Percentiles rank a stretch among this genome's conserved stretches.
Evolutionary conservation across 2,113 vertebrate genomes (phyloP).

Genomic region (Phodopus roborovskii): DNA sequence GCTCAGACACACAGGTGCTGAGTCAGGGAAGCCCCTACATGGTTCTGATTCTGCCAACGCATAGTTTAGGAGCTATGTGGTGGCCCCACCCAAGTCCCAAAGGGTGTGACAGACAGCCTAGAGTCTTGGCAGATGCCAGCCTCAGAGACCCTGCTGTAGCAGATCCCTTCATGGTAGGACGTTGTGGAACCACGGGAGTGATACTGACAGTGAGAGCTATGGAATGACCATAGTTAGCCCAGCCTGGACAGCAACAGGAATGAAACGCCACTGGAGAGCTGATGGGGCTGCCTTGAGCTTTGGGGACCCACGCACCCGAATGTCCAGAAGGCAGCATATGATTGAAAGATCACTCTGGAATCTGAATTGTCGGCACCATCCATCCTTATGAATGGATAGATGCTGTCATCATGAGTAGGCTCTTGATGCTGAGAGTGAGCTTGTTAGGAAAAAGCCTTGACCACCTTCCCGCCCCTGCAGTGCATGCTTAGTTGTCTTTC

Average conservation of each 20-base stretch:
- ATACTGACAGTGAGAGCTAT: background rate
- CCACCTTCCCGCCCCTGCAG: no score
- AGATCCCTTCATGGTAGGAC: background rate
- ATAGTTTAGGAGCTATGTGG: background rate
- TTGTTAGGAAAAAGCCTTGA: background rate
- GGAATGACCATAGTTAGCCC: background rate
- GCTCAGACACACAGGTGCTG: background rate
- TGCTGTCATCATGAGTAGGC: background rate
- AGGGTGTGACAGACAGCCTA: background rate
- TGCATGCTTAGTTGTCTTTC: background rate
- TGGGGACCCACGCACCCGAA: no score
- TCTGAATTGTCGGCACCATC: background rate
- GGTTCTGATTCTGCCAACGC: background rate
- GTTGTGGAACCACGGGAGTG: background rate
- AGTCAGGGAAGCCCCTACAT: background rate
- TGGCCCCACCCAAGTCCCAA: background rate
- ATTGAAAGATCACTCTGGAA: background rate
- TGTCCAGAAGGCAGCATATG: background rate
- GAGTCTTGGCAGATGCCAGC: background rate
- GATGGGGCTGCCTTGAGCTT: background rate
- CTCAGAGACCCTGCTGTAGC: background rate
- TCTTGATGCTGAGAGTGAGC: background rate
- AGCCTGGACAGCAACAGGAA: background rate
- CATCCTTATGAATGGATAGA: no score
- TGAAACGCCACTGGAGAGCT: background rate